phyloP scores from a whole-genome alignment of 2,888 invertebrate genomes.

The Phalera bucephala region DNA sequence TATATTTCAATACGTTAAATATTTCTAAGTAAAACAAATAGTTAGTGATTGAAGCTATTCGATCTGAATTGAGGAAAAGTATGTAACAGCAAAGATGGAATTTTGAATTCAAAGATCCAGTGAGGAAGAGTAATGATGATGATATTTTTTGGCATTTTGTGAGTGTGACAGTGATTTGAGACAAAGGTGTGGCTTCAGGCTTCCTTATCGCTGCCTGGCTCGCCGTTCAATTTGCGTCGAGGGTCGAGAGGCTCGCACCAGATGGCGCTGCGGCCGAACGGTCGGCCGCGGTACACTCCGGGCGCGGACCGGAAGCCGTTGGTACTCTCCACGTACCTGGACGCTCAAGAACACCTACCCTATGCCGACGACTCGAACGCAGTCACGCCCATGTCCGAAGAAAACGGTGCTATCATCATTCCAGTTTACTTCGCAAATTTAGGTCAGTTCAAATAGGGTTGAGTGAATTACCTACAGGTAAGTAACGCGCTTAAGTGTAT shows the following conservation, averaged over 20 bases:
- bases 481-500: background rate
- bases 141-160: slow-evolving; percentile 1
- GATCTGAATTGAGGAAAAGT: slow-evolving; percentile 79
- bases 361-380: slow-evolving; percentile 99
- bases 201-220: slow-evolving; percentile 97
- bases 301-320: slow-evolving; percentile 96
- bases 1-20: too few species aligned
- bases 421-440: slow-evolving; percentile 94
- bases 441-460: slow-evolving; percentile 80
- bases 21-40: slow-evolving; percentile 17
- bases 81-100: slow-evolving; percentile 17
- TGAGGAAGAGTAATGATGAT: background rate
- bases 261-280: slow-evolving; percentile 92
- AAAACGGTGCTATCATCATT: slow-evolving; percentile 97
- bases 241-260: slow-evolving; percentile 96
- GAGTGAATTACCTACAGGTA: background rate
- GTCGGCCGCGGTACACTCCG: slow-evolving; percentile 90
- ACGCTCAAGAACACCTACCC: slow-evolving; percentile 96
- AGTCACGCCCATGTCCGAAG: slow-evolving; percentile 98
- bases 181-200: slow-evolving; percentile 84
- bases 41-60: slow-evolving; percentile 40
- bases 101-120: slow-evolving; percentile 1
- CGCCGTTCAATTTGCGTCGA: slow-evolving; percentile 96
- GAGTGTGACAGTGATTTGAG: slow-evolving; percentile 31
- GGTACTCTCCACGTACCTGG: slow-evolving; percentile 96